Base-by-base conservation (phyloP, 2,888 invertebrate species). In the Blomia tropicalis region DNA sequence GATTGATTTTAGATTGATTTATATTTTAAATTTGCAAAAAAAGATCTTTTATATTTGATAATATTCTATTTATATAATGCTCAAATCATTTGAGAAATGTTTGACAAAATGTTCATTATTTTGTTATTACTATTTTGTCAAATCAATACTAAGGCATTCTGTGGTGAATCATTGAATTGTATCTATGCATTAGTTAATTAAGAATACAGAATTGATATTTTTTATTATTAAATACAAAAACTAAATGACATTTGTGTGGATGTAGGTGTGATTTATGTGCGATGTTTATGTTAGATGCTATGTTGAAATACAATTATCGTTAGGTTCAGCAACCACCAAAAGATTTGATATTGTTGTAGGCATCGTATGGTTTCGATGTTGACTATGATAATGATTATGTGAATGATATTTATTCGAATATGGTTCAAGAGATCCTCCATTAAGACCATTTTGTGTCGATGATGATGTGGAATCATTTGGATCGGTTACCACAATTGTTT, bases 121-220 rank as follows among this genome's bases (percentile, higher is more conserved):
- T n/a, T n/a, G n/a, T n/a, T n/a, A n/a, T n/a, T n/a, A n/a, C n/a
- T n/a, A n/a, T n/a, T n/a, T n/a, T n/a, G n/a, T n/a, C n/a, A 41
- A 41, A 41, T 14, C 14, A 41, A n/a, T 14, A 41, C 51, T 47
- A 47, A 47, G 51, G 51, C 51, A 47, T 47, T 47, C 51, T 7
- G 51, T 47, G 51, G 51, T 47, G 51, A 47, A 47, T 47, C 14
- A 14, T 11, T 47, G n/a, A 47, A 47, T 11, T 47, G 51, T n/a
- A n/a, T 11, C 51, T 47, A 47, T 36, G 36, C 36, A 36, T 17
- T 19, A 27, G 51, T 14, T 47, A 25, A n/a, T n/a, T 41, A 14
- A 17, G 41, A 17, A 41, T n/a, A 41, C 14, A 41, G 14, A 41
- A 17, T 41, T 41, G 14, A n/a, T 17, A 41, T 17, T 17, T 17